These are phyloP conservation scores for Eulemur albifrons DNA, from an alignment of 2,797 vertebrate species.

Conservation along the genomic window DNA sequence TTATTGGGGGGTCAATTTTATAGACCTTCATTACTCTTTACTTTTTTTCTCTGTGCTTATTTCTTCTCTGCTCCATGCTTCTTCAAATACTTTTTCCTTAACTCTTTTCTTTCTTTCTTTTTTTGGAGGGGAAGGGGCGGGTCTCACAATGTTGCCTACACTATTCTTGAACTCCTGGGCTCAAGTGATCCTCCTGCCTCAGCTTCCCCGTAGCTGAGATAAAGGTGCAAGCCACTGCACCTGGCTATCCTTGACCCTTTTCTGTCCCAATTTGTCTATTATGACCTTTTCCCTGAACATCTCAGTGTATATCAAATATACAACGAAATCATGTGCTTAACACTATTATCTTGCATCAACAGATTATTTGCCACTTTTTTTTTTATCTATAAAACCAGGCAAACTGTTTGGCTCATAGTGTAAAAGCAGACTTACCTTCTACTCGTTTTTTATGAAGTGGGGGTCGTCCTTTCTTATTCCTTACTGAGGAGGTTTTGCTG, in stretches of 20 bases:
- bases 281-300: background rate
- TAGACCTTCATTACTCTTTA: background rate
- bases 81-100: slow-evolving; percentile 6
- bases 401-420: background rate
- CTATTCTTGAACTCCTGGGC: background rate
- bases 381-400: background rate
- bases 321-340: background rate
- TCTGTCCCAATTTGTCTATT: background rate
- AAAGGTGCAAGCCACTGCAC: background rate
- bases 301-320: background rate
- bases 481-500: slow-evolving; percentile 95
- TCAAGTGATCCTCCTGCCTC: background rate
- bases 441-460: slow-evolving; percentile 95
- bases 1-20: background rate
- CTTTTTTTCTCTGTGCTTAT: background rate
- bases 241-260: background rate
- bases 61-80: background rate
- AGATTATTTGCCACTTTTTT: background rate
- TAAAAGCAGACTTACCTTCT: slow-evolving; percentile 82
- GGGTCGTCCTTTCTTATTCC: slow-evolving; percentile 97
- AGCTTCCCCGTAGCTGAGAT: background rate
- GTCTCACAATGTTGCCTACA: background rate
- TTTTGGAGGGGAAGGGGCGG: background rate
- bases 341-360: background rate
- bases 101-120: background rate